phyloP scores from a whole-genome alignment of 2,888 invertebrate species.

The Nemapogon koenigi region DNA sequence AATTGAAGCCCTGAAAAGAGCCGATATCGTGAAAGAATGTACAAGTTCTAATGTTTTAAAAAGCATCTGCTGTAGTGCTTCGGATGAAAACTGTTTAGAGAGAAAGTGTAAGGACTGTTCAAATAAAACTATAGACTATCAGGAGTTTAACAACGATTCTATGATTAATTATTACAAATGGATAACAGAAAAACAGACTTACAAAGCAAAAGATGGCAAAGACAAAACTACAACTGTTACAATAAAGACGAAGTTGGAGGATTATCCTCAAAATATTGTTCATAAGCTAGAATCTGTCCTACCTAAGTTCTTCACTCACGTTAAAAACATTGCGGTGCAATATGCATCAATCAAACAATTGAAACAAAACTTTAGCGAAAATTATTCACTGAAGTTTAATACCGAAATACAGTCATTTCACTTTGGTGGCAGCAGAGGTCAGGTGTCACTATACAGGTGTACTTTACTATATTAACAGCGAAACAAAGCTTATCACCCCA shows the following conservation, averaged over 20 bases:
- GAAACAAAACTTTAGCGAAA: conserved; percentile 1
- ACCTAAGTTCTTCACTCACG: not conserved
- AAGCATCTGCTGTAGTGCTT: not conserved
- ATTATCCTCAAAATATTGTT: not conserved
- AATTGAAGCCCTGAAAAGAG: not conserved
- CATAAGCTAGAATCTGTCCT: not conserved
- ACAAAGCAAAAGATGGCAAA: not conserved
- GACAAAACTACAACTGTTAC: not conserved
- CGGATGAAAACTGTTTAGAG: not conserved
- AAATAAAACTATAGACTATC: not conserved
- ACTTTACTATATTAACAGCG: not conserved
- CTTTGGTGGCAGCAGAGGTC: not conserved
- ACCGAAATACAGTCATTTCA: not conserved
- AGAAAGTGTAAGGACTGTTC: not conserved
- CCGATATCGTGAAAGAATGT: not conserved
- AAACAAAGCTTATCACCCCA: not conserved
- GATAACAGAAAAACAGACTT: not conserved
- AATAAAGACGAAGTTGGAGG: not conserved
- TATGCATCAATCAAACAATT: conserved; percentile 1
- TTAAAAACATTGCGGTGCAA: not conserved
- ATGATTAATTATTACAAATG: not conserved
- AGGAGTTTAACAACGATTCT: not conserved
- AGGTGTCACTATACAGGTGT: not conserved
- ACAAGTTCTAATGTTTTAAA: not conserved
- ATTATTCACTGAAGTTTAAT: not conserved